Evolutionary conservation across 2,113 vertebrate species (phyloP).

Genomic region (Haliaeetus leucogaster): DNA sequence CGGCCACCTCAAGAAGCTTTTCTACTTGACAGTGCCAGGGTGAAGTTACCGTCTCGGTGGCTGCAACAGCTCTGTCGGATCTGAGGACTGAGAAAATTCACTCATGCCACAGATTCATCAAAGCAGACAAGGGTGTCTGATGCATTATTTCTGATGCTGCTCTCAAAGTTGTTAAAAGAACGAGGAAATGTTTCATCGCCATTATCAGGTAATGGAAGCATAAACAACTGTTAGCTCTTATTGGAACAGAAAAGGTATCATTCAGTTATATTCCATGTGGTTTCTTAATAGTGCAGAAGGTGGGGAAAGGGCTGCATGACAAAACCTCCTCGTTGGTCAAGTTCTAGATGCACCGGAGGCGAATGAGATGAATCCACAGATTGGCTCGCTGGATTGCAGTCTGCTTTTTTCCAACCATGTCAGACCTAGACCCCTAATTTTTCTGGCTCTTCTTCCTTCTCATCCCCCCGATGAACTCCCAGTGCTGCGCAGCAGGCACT

Average conservation of each 20-base stretch:
- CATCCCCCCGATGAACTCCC: not conserved
- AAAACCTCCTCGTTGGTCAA: not conserved
- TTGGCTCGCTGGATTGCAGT: not conserved
- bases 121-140: not conserved
- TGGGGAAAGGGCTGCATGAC: not conserved
- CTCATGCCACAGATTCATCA: not conserved
- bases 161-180: not conserved
- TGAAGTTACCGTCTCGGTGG: not conserved
- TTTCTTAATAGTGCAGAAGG: not conserved
- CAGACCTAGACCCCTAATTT: not conserved
- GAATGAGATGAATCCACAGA: not conserved
- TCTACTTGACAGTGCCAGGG: not conserved
- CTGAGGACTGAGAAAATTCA: not conserved
- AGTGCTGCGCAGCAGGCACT: not conserved
- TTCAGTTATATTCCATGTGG: not conserved
- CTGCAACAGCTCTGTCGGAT: not conserved
- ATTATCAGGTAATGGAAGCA: not conserved
- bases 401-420: not conserved
- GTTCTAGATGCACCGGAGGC: rapidly evolving
- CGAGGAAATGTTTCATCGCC: not conserved
- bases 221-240: not conserved
- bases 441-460: not conserved
- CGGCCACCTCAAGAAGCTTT: not conserved
- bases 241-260: not conserved
- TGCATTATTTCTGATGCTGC: not conserved